These are phyloP conservation scores for Drosophila peninsularis DNA, from an alignment of 2,888 invertebrate genomes.

Conservation along the genomic window DNA sequence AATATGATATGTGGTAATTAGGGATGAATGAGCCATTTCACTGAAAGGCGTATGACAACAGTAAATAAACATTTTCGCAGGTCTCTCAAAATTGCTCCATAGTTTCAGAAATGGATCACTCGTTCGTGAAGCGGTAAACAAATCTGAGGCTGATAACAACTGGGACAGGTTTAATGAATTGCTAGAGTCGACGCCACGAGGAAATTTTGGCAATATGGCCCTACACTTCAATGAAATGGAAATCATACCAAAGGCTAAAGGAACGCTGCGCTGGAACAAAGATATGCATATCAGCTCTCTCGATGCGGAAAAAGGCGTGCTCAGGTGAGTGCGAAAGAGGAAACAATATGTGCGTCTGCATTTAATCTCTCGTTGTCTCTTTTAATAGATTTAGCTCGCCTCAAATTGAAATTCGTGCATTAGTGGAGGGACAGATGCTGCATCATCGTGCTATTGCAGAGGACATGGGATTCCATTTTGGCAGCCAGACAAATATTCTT, in stretches of 20 bases:
- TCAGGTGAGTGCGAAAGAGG: slow-evolving; percentile 68
- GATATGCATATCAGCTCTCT: slow-evolving; percentile 84
- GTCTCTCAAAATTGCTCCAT: not conserved
- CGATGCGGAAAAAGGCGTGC: slow-evolving; percentile 78
- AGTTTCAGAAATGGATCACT: slow-evolving; percentile 97
- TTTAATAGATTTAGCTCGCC: slow-evolving; percentile 83
- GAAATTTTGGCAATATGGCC: slow-evolving; percentile 95
- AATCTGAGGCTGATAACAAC: slow-evolving; percentile 90
- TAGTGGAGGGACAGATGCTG: slow-evolving; percentile 96
- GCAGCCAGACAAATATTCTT: slow-evolving; percentile 89
- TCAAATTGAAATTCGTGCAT: slow-evolving; percentile 94
- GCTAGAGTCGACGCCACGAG: slow-evolving; percentile 92
- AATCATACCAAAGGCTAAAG: slow-evolving; percentile 88
- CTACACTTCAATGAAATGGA: slow-evolving; percentile 86
- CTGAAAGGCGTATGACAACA: not conserved
- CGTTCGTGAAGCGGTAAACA: slow-evolving; percentile 91
- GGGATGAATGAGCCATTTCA: not conserved
- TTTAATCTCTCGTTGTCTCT: not conserved
- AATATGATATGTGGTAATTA: too few species aligned
- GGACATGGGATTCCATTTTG: slow-evolving; percentile 91
- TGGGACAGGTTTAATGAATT: slow-evolving; percentile 95
- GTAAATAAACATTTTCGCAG: not conserved
- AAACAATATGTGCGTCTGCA: not conserved
- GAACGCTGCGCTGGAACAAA: slow-evolving; percentile 89
- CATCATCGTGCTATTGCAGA: slow-evolving; percentile 92